These are phyloP conservation scores for Linurgus olivaceus DNA, from an alignment of 2,797 vertebrate species.

Conservation along the genomic window DNA sequence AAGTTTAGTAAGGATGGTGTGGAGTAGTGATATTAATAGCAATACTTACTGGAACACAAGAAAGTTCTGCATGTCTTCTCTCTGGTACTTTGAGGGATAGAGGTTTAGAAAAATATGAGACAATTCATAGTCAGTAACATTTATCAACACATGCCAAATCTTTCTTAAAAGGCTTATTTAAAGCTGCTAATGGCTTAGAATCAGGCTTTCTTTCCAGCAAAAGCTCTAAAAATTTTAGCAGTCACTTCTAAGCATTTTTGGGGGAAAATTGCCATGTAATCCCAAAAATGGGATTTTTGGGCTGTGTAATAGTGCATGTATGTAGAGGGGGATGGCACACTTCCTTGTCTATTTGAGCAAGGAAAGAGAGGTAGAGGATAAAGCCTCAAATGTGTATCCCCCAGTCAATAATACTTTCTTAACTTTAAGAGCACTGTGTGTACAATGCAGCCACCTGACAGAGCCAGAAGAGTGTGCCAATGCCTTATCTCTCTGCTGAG, in stretches of 20 bases:
- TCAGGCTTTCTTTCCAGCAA: not conserved
- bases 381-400: not conserved
- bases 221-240: not conserved
- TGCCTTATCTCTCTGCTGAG: slow-evolving; percentile 3
- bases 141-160: not conserved
- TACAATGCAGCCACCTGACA: not conserved
- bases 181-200: not conserved
- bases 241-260: not conserved
- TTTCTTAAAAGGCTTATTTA: not conserved
- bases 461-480: not conserved
- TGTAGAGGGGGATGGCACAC: accelerated
- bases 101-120: not conserved
- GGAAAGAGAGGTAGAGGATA: not conserved
- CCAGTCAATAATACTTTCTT: not conserved
- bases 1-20: not conserved
- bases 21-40: not conserved
- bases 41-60: not conserved
- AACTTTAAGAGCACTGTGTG: not conserved
- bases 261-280: not conserved
- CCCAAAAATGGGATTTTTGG: not conserved
- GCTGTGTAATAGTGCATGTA: not conserved
- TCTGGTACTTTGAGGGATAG: not conserved
- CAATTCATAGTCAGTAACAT: not conserved
- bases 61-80: not conserved
- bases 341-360: not conserved